Percentiles rank a stretch among this genome's conserved stretches.
Conservation (phyloP, 92 coral and sea anemone species). For the Heliopora coerulea region DNA sequence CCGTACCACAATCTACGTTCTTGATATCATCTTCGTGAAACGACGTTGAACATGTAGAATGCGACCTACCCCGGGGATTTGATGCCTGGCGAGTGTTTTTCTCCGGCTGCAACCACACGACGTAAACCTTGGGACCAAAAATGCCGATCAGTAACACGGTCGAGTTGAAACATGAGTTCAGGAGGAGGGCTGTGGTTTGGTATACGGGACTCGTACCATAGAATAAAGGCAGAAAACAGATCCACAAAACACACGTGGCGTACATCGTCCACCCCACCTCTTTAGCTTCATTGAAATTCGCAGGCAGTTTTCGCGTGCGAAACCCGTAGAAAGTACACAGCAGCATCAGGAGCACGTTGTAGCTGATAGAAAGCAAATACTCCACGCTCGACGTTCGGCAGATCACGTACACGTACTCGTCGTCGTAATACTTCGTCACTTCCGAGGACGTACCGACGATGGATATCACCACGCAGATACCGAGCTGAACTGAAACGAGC, state of each 20-base stretch:
- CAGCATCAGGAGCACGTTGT: slow-evolving; percentile 68
- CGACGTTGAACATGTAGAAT: background rate
- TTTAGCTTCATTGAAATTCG: slow-evolving; percentile 98
- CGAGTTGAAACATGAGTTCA: slow-evolving; percentile 80
- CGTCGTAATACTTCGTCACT: slow-evolving; percentile 66
- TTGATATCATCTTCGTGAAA: background rate
- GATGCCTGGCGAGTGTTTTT: slow-evolving; percentile 66
- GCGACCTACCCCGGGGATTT: slow-evolving; percentile 33
- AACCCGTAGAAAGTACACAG: slow-evolving; percentile 89
- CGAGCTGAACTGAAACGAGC: slow-evolving; percentile 68
- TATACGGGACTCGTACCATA: slow-evolving; percentile 81
- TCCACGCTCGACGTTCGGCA: slow-evolving; percentile 82
- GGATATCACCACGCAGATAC: slow-evolving; percentile 66
- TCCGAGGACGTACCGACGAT: slow-evolving; percentile 73
- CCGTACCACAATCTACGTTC: background rate
- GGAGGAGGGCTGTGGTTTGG: slow-evolving; percentile 60
- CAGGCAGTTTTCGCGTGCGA: slow-evolving; percentile 96
- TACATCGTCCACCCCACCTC: slow-evolving; percentile 93
- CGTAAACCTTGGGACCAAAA: slow-evolving; percentile 92
- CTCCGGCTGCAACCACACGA: slow-evolving; percentile 74
- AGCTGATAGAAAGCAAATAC: slow-evolving; percentile 68
- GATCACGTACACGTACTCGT: slow-evolving; percentile 69
- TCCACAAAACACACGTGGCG: slow-evolving; percentile 92
- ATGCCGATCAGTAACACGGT: slow-evolving; percentile 87
- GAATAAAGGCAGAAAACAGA: slow-evolving; percentile 84